These are phyloP conservation scores for Lasioglossum marginatum DNA, from an alignment of 2,888 invertebrate genomes.

Conservation along the genomic window DNA sequence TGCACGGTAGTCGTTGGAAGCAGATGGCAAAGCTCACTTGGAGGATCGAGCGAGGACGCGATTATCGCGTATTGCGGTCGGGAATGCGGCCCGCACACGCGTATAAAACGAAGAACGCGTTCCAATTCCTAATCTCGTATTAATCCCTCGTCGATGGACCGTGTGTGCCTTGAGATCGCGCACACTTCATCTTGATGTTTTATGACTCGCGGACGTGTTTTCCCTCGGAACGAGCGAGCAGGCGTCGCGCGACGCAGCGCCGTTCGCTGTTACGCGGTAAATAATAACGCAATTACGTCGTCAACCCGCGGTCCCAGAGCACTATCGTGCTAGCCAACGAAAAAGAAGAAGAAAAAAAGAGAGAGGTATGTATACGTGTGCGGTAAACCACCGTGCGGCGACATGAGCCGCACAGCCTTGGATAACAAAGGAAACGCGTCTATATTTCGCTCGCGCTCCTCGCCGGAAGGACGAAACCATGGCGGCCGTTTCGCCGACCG, in stretches of 20 bases:
- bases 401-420: conserved; percentile 45
- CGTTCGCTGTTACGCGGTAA: conserved; percentile 38
- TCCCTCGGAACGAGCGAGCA: conserved; percentile 5
- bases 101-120: conserved; percentile 20
- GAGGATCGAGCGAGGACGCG: conserved; percentile 1
- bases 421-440: conserved; percentile 62
- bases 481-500: not conserved
- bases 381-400: conserved; percentile 26
- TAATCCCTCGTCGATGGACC: conserved; percentile 21
- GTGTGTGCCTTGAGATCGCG: not conserved
- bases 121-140: conserved; percentile 44
- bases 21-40: not conserved
- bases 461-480: conserved; percentile 13
- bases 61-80: conserved; percentile 13
- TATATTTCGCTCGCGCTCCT: conserved; percentile 12
- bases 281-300: conserved; percentile 62
- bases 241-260: not conserved
- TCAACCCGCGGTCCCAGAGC: conserved; percentile 58
- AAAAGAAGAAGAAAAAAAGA: conserved; percentile 1
- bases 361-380: not conserved
- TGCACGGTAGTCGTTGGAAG: not conserved
- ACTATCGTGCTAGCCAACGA: conserved; percentile 49
- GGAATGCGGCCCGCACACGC: not conserved
- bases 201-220: conserved; percentile 23
- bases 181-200: conserved; percentile 35